These are phyloP conservation scores for Tenodera sinensis DNA, from an alignment of 2,888 invertebrate species.

Conservation along the genomic window DNA sequence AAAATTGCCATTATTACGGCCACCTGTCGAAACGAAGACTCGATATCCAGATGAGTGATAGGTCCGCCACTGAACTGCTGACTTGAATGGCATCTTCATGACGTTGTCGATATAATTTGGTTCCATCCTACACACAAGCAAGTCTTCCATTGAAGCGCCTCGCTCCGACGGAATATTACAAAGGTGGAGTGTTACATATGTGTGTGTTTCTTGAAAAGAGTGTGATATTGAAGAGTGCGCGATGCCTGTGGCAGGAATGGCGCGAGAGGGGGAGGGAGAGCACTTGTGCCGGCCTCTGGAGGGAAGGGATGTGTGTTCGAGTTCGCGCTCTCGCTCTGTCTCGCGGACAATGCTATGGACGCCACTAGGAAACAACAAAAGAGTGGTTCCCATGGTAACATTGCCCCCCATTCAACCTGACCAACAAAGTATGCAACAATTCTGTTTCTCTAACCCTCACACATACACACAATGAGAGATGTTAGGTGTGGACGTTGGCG, in stretches of 20 bases:
- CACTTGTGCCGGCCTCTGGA: not conserved
- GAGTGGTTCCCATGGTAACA: conserved; percentile 29
- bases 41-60: too few relatives aligned
- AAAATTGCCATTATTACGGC: too few relatives aligned
- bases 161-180: not conserved
- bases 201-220: conserved; percentile 5
- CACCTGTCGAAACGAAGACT: too few relatives aligned
- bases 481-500: conserved; percentile 1
- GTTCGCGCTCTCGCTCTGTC: not conserved
- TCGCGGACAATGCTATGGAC: conserved; percentile 19
- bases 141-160: not conserved
- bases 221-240: conserved; percentile 20
- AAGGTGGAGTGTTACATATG: not conserved
- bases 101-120: not conserved
- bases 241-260: not conserved
- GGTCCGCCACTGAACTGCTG: not conserved
- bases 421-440: conserved; percentile 31
- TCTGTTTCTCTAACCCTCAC: not conserved
- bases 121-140: not conserved
- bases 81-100: not conserved
- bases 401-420: conserved; percentile 25
- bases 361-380: conserved; percentile 24
- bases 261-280: not conserved
- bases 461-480: conserved; percentile 6
- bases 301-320: not conserved